Evolutionary conservation across 2,797 vertebrate genomes (phyloP), one percentile per base, ranked within the genome.

Genomic region (Hypotaenidia okinawae): DNA sequence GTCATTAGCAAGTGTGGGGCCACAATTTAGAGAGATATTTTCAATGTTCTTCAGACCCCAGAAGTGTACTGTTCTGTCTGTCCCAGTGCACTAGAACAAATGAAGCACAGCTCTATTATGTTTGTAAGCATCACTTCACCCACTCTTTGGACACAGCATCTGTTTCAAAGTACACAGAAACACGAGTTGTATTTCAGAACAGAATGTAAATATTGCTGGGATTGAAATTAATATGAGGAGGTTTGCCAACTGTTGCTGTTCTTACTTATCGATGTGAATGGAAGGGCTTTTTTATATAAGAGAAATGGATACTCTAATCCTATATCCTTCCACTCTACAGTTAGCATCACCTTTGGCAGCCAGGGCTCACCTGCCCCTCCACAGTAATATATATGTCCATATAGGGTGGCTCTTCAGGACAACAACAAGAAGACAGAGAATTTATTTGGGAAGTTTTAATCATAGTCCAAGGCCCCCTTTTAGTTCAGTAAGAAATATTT

Each of bases 141-240:
- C 94, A 93, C 92, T 91, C 89, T 63, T 87, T 91, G 92, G 86
- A 64, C 78, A 72, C 72, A 92, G 78, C 89, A 83, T 95, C 93
- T 93, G 81, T 67, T 94, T 91, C 57, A 80, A 94, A 95, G 84
- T 77, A 92, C 78, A 77, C 75, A 85, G 78, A 95, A 94, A 67
- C 57, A 87, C 41, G 58, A 96, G 62, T 55, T 92, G 62, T 94
- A 89, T 92, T 95, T 91, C 81, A 92, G 84, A 93, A 89, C 78
- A 92, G 87, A 95, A 95, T 92, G 87, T 94, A 96, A 86, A 89
- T 90, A 95, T 89, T 90, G 35, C 86, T 89, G 57, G 24, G 78
- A 83, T 41, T 77, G 59, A 89, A 94, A 92, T 89, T 83, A 76
- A 77, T 70, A 55, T 54, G 45, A 96, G 27, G 41, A 10, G 7